These are phyloP conservation scores for Cephus pulcher DNA, from an alignment of 2,888 invertebrate genomes.

Conservation along the genomic window DNA sequence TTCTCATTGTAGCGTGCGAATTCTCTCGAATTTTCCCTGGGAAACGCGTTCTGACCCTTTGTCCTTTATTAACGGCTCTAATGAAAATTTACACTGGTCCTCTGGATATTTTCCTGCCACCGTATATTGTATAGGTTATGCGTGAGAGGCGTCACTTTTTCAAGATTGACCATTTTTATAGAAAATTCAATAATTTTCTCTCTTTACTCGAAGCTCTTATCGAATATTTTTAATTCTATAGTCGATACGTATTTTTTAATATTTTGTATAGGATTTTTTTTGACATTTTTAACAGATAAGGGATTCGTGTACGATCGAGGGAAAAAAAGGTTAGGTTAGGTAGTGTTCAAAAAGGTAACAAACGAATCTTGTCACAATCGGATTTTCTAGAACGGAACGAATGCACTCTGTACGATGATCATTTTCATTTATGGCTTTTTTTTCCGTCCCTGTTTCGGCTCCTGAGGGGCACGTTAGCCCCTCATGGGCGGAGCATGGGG, in stretches of 20 bases:
- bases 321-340: not conserved
- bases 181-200: not conserved
- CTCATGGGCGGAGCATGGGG: constrained; percentile 33
- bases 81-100: not conserved
- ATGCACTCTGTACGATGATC: constrained; percentile 35
- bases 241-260: not conserved
- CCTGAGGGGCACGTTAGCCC: constrained; percentile 30
- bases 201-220: not conserved
- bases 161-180: not conserved
- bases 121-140: not conserved
- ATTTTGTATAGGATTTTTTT: too few relatives aligned
- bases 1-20: not conserved
- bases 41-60: not conserved
- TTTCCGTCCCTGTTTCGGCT: constrained; percentile 29
- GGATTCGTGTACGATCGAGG: not conserved
- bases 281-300: not conserved
- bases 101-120: not conserved
- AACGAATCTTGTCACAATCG: constrained; percentile 37
- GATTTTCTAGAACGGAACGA: constrained; percentile 41
- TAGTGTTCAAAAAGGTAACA: not conserved
- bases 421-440: constrained; percentile 47
- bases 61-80: not conserved
- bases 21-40: not conserved
- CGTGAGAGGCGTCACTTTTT: not conserved
- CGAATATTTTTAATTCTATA: not conserved